These are phyloP conservation scores for Drosophila sordidapex DNA, from an alignment of 2,888 invertebrate species.

Conservation along the genomic window DNA sequence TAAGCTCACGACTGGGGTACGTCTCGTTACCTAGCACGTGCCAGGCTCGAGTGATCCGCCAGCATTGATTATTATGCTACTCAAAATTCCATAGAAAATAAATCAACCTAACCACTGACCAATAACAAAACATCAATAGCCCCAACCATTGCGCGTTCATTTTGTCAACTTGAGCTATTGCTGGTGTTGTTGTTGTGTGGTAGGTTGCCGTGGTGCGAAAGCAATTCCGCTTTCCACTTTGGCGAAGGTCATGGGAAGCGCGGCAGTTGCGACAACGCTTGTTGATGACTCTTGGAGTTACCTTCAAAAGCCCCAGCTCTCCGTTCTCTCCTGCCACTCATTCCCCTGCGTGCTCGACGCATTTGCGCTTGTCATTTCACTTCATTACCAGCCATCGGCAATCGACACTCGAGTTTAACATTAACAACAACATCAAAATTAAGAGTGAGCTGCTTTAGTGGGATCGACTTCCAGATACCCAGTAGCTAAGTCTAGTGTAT, in stretches of 20 bases:
- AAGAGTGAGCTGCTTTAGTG: background rate
- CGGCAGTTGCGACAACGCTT: conserved; percentile 61
- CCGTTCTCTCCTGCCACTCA: background rate
- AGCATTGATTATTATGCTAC: conserved; percentile 48
- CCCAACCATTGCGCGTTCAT: conserved; percentile 25
- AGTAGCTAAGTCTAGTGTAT: background rate
- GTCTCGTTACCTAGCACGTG: conserved; percentile 49
- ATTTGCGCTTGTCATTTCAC: conserved; percentile 74
- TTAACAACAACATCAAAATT: conserved; percentile 38
- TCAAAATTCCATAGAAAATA: conserved; percentile 65
- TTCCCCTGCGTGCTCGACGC: conserved; percentile 14
- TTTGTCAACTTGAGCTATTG: conserved; percentile 1
- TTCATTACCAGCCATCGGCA: conserved; percentile 64
- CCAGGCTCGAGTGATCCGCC: conserved; percentile 2
- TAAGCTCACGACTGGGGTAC: conserved; percentile 37
- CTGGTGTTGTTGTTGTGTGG: conserved; percentile 18
- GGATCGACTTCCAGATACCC: background rate
- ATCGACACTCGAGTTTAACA: conserved; percentile 59
- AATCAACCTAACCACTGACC: conserved; percentile 67
- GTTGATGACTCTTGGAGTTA: conserved; percentile 45
- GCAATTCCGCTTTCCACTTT: conserved; percentile 66
- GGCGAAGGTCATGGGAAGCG: conserved; percentile 81
- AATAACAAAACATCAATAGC: conserved; percentile 54
- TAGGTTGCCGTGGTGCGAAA: conserved; percentile 61
- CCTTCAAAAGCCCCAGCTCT: conserved; percentile 14